Percentiles rank a stretch among this genome's conserved stretches.
Conservation (phyloP, 53 echinoderm and acorn worm species). For the Temnopleurus reevesii region DNA sequence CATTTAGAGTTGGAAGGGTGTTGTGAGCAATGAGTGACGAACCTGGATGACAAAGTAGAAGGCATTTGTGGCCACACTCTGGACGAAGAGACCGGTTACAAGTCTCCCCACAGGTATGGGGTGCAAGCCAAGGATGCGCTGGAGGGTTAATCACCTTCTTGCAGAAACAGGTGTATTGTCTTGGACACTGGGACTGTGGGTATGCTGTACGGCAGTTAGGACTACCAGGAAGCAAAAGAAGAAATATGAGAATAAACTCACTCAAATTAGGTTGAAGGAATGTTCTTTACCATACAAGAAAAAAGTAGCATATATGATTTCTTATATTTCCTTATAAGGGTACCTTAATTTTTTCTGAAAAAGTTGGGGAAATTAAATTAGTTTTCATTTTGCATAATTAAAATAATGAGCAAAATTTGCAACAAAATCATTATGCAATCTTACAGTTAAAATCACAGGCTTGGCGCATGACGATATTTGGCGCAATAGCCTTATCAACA, state of each 20-base stretch:
- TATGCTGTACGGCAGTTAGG: conserved; percentile 89
- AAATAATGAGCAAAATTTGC: too few species aligned
- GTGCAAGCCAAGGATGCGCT: conserved; percentile 88
- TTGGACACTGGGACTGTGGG: conserved; percentile 68
- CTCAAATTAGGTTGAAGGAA: not conserved
- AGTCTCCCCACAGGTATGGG: conserved; percentile 93
- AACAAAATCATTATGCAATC: too few species aligned
- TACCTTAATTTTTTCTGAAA: too few species aligned
- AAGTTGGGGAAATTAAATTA: too few species aligned
- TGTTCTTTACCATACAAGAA: not conserved
- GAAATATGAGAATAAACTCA: not conserved
- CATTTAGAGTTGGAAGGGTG: too few species aligned
- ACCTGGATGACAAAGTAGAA: conserved; percentile 97
- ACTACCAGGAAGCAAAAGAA: conserved; percentile 31
- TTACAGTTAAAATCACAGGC: too few species aligned
- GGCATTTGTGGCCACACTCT: conserved; percentile 86
- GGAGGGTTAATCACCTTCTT: conserved; percentile 81
- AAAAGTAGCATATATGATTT: not conserved
- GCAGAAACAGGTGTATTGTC: conserved; percentile 86
- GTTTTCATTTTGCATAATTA: too few species aligned
- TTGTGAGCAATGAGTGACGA: not conserved
- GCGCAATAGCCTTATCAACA: too few species aligned
- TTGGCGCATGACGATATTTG: too few species aligned
- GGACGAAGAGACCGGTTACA: conserved; percentile 78
- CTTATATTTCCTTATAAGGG: not conserved